phyloP scores from a whole-genome alignment of 2,797 vertebrate genomes.

The Macrochelys suwanniensis region DNA sequence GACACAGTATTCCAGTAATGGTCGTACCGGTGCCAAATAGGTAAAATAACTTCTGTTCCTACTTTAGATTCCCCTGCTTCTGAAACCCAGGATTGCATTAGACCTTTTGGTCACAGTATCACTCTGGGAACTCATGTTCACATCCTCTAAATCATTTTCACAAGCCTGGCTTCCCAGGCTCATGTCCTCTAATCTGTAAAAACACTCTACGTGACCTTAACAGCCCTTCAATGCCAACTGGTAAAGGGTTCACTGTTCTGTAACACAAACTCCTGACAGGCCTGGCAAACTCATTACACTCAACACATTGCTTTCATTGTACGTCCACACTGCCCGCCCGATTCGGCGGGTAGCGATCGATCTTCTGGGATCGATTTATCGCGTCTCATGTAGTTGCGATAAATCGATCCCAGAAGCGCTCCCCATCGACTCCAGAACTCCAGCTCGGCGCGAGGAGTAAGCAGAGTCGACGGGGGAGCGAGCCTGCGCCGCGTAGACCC shows the following conservation, averaged over 20 bases:
- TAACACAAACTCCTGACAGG: not conserved
- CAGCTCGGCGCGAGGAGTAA: too few species aligned
- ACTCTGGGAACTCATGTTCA: not conserved
- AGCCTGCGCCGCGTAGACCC: too few species aligned
- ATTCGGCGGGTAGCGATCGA: too few species aligned
- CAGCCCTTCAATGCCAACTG: not conserved
- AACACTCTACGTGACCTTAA: not conserved
- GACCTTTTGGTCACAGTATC: not conserved
- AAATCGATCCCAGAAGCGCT: too few species aligned
- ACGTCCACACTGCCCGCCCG: too few species aligned
- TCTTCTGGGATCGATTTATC: too few species aligned
- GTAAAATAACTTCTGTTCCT: not conserved
- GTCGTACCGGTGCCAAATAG: not conserved
- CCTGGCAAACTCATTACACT: not conserved
- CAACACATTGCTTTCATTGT: not conserved
- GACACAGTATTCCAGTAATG: not conserved
- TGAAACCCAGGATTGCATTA: not conserved
- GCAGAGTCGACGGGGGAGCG: too few species aligned
- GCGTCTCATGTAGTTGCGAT: too few species aligned
- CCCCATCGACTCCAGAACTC: too few species aligned
- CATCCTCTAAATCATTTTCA: too few species aligned
- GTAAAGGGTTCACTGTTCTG: not conserved
- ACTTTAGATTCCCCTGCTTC: not conserved
- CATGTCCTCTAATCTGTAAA: not conserved
- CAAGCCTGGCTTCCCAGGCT: not conserved